phyloP scores from a whole-genome alignment of 2,113 vertebrate species.

The Malurus cyaneus region DNA sequence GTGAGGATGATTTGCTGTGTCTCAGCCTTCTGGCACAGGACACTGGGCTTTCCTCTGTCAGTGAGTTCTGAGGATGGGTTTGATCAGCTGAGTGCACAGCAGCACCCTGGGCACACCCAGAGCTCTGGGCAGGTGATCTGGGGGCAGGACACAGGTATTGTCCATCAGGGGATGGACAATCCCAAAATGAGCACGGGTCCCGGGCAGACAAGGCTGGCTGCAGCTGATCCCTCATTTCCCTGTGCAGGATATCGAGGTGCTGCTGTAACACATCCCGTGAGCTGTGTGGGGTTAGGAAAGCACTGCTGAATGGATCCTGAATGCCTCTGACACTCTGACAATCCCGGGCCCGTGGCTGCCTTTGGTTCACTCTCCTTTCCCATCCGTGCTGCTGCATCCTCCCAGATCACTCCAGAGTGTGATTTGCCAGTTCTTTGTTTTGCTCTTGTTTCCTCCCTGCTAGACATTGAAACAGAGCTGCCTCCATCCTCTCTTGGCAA shows the following conservation, averaged over 20 bases:
- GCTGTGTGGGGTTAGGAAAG: not conserved
- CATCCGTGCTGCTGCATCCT: not conserved
- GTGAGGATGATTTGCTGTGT: not conserved
- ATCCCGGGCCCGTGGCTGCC: not conserved
- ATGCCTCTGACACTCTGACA: not conserved
- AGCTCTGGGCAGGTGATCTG: not conserved
- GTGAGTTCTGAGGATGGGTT: not conserved
- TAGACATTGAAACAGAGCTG: not conserved
- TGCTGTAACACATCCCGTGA: not conserved
- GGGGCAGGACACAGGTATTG: not conserved
- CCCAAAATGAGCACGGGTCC: accelerated
- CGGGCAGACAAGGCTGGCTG: not conserved
- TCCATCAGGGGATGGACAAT: not conserved
- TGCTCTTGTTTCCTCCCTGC: not conserved
- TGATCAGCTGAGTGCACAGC: not conserved
- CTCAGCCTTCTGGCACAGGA: not conserved
- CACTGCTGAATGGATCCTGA: not conserved
- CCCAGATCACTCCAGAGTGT: not conserved
- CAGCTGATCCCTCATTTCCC: not conserved
- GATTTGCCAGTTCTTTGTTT: not conserved
- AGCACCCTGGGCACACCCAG: accelerated
- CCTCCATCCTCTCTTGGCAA: not conserved
- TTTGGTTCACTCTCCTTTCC: not conserved
- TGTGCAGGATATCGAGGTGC: not conserved
- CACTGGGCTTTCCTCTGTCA: not conserved